These are phyloP conservation scores for Dryobota labecula DNA, from an alignment of 2,888 invertebrate genomes.

Conservation along the genomic window DNA sequence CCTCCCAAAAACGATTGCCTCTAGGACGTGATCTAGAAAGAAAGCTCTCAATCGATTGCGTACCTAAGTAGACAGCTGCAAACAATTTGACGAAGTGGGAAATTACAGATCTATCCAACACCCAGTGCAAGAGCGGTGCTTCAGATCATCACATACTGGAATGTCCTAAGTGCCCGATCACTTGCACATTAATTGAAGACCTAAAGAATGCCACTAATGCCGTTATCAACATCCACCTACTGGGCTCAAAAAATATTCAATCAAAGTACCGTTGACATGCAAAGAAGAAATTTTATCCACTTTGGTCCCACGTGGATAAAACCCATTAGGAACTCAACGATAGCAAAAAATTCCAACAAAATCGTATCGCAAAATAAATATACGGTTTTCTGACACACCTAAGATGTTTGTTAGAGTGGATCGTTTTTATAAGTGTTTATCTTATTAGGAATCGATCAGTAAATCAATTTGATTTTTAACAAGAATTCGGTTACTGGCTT, in stretches of 20 bases:
- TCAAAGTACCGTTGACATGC: neutral
- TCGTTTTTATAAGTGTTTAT: slow-evolving; percentile 25
- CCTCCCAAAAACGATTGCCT: neutral
- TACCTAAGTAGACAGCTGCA: neutral
- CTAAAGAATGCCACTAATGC: neutral
- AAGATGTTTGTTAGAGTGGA: slow-evolving; percentile 30
- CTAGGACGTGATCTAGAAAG: too few relatives aligned
- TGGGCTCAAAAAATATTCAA: neutral
- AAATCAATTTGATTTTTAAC: slow-evolving; percentile 18
- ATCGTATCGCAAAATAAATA: slow-evolving; percentile 19
- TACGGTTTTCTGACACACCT: slow-evolving; percentile 1
- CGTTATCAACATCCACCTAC: too few relatives aligned
- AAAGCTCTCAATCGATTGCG: neutral
- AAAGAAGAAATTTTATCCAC: neutral
- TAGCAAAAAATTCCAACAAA: neutral
- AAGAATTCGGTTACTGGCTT: neutral
- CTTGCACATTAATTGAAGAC: neutral
- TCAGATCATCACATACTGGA: neutral
- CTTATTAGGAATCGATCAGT: neutral
- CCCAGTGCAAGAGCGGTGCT: neutral
- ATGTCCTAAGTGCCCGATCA: neutral
- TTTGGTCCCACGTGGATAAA: too few relatives aligned
- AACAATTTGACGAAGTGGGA: neutral
- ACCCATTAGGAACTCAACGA: too few relatives aligned
- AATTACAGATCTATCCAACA: neutral